Conservation (phyloP, 2,888 invertebrate genomes). For the Thecophora atra region DNA sequence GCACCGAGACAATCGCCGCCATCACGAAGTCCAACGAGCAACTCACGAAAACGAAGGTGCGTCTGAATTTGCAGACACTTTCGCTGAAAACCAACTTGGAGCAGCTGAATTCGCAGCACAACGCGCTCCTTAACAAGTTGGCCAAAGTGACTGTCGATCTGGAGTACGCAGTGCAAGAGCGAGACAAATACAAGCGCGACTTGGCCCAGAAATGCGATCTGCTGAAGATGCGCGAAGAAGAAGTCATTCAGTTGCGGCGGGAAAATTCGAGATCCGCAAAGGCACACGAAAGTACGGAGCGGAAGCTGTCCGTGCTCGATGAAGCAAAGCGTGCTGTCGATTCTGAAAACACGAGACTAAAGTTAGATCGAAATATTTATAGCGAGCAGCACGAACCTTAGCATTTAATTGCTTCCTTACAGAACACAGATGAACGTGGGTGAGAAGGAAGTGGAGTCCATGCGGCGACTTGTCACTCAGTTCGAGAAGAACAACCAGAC, state of each 20-base stretch:
- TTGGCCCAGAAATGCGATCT: conserved; percentile 59
- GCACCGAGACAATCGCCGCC: conserved; percentile 56
- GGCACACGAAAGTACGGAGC: conserved; percentile 58
- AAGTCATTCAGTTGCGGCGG: conserved; percentile 59
- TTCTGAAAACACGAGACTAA: conserved; percentile 58
- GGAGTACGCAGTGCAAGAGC: conserved; percentile 60
- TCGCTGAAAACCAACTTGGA: conserved; percentile 62
- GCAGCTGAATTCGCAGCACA: conserved; percentile 60
- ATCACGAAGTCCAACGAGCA: conserved; percentile 55
- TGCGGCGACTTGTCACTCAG: conserved; percentile 60
- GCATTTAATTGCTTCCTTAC: neutral
- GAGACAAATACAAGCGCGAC: conserved; percentile 59
- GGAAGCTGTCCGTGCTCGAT: conserved; percentile 58
- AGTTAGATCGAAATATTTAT: conserved; percentile 45
- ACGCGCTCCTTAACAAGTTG: conserved; percentile 60
- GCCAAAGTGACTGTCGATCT: conserved; percentile 60
- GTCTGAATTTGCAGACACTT: conserved; percentile 63
- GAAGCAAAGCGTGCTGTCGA: conserved; percentile 56
- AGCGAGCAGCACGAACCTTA: neutral
- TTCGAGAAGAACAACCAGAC: conserved; percentile 59
- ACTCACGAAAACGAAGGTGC: conserved; percentile 60
- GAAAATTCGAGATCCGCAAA: conserved; percentile 61
- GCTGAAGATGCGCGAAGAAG: conserved; percentile 64
- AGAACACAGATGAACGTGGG: conserved; percentile 59
- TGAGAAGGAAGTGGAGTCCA: conserved; percentile 61